Percentiles rank a stretch among this genome's conserved stretches.
phyloP scores from a whole-genome alignment of 1,140 invertebrate species.

The Rhyacophila brunnea region DNA sequence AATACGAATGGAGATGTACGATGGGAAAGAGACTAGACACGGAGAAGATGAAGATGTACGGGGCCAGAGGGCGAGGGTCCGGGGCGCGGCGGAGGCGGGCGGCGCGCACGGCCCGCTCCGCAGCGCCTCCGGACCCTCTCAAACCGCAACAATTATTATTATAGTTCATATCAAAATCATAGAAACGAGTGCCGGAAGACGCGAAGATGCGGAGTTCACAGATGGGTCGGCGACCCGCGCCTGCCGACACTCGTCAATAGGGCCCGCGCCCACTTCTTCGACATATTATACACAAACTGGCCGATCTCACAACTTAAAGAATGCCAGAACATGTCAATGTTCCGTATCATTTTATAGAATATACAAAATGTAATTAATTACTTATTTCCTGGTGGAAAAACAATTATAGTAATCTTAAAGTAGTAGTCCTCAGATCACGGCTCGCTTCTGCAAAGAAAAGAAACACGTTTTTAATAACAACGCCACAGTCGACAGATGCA shows the following conservation, averaged over 20 bases:
- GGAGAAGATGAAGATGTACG: background rate
- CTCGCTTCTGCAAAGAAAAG: constrained; percentile 42
- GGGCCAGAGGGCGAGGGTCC: background rate
- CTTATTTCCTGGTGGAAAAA: constrained; percentile 58
- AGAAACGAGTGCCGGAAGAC: background rate
- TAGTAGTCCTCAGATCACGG: constrained; percentile 55
- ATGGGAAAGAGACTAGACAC: too few species aligned
- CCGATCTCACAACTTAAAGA: constrained; percentile 52
- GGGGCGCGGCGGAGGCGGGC: constrained; percentile 18
- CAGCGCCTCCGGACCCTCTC: constrained; percentile 20
- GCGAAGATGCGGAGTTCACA: background rate
- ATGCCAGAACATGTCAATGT: constrained; percentile 55
- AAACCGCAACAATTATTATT: background rate
- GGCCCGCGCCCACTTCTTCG: constrained; percentile 4
- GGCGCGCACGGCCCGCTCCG: constrained; percentile 32
- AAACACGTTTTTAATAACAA: background rate
- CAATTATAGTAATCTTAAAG: constrained; percentile 50
- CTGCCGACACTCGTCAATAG: background rate
- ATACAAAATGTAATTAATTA: constrained; percentile 60
- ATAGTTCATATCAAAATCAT: background rate
- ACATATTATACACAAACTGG: constrained; percentile 33
- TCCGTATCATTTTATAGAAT: constrained; percentile 58
- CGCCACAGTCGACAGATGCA: background rate
- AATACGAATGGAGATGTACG: too few species aligned
- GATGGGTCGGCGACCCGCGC: background rate